Conservation (phyloP, 2,113 vertebrate species). For the Casuarius casuarius region DNA sequence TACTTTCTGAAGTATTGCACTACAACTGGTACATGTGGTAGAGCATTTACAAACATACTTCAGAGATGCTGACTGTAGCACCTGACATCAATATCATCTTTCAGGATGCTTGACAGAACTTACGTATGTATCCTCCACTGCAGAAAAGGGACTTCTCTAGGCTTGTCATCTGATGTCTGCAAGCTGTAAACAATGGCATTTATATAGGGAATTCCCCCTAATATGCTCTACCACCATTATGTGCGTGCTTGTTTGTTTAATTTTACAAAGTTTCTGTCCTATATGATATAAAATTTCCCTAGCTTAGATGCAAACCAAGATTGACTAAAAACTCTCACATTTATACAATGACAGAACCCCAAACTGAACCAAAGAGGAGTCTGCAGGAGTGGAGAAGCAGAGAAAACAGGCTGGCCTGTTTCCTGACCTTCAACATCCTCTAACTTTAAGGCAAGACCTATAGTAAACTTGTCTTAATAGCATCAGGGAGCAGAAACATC, state of each 20-base stretch:
- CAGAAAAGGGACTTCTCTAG: neutral
- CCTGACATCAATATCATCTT: neutral
- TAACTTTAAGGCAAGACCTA: neutral
- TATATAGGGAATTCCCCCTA: neutral
- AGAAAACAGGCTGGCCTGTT: neutral
- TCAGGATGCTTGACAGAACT: neutral
- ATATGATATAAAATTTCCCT: neutral
- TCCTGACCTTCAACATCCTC: neutral
- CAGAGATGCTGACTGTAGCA: neutral
- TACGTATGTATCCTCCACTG: neutral
- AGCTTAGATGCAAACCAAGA: conserved; percentile 8
- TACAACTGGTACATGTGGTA: neutral
- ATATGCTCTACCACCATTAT: neutral
- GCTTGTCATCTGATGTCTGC: neutral
- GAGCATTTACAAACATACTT: neutral
- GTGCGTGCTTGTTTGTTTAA: neutral
- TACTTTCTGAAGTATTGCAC: neutral
- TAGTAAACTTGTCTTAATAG: neutral
- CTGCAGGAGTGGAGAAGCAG: neutral
- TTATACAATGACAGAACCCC: neutral
- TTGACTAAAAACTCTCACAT: neutral
- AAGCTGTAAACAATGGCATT: neutral
- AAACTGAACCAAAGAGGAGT: neutral
- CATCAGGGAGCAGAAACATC: neutral
- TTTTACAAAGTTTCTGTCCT: neutral